Evolutionary conservation across 2,797 vertebrate genomes (phyloP).

Genomic region (Anisognathus igniventris): DNA sequence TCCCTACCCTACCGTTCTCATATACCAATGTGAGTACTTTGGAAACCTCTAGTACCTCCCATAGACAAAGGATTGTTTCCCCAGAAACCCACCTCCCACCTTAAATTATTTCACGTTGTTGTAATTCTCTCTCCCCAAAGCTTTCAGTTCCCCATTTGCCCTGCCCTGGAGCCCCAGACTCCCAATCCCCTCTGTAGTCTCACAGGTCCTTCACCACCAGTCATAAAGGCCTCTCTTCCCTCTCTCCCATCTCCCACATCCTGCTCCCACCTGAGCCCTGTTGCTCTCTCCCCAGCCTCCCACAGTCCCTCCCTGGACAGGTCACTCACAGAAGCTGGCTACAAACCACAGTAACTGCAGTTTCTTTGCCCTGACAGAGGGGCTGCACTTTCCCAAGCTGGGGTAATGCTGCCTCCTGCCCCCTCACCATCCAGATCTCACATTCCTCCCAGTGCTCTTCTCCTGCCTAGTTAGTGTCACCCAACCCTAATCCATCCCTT

Average conservation of each 20-base stretch:
- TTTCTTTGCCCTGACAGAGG: neutral
- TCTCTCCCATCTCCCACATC: neutral
- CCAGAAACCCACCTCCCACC: neutral
- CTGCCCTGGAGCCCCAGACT: neutral
- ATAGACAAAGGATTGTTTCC: neutral
- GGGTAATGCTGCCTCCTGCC: neutral
- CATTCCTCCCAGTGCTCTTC: neutral
- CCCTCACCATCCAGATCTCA: neutral
- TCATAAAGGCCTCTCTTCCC: rapidly evolving
- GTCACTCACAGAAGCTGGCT: neutral
- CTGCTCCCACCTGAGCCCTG: neutral
- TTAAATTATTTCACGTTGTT: neutral
- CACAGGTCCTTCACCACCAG: neutral
- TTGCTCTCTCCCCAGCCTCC: neutral
- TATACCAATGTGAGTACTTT: neutral
- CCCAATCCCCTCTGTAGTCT: neutral
- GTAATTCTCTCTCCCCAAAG: neutral
- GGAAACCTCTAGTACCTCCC: neutral
- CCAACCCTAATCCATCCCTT: neutral
- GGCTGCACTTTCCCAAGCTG: neutral
- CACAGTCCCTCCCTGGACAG: neutral
- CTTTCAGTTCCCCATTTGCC: neutral
- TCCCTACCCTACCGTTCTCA: neutral
- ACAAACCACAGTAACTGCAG: neutral
- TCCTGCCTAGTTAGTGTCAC: neutral